phyloP scores from a whole-genome alignment of 2,888 invertebrate genomes.

The Caenorhabditis virilis region DNA sequence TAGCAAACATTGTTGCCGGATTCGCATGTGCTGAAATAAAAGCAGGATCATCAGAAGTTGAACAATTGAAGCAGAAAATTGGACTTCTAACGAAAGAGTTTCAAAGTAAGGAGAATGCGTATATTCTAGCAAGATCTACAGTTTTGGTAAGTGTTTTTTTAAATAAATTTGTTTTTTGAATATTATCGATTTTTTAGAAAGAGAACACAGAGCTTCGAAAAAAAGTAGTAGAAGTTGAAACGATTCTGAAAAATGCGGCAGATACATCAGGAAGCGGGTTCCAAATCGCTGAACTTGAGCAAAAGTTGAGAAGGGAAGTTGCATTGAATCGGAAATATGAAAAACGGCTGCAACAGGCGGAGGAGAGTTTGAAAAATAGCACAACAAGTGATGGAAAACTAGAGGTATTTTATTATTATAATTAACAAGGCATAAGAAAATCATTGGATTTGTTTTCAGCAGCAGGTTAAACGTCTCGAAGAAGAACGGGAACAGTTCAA shows the following conservation, averaged over 20 bases:
- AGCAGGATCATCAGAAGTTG: conserved; percentile 15
- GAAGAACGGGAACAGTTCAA: conserved; percentile 33
- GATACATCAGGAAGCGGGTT: conserved; percentile 20
- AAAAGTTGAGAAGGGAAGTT: conserved; percentile 26
- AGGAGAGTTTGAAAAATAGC: conserved; percentile 16
- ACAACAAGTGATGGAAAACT: conserved; percentile 8
- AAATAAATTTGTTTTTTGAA: neutral
- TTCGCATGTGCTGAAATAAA: conserved; percentile 30
- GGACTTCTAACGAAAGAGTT: conserved; percentile 21
- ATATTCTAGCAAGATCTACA: conserved; percentile 17
- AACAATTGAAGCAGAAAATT: conserved; percentile 25
- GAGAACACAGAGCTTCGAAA: conserved; percentile 34
- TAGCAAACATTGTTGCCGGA: conserved; percentile 30
- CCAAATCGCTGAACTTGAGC: conserved; percentile 37
- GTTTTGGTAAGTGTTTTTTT: conserved; percentile 18
- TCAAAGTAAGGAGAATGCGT: conserved; percentile 27
- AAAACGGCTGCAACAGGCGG: conserved; percentile 15
- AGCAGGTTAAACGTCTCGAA: conserved; percentile 14
- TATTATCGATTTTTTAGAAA: conserved; percentile 17
- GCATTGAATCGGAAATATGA: conserved; percentile 29
- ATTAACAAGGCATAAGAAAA: neutral
- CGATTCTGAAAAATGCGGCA: conserved; percentile 4
- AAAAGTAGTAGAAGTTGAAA: conserved; percentile 24
- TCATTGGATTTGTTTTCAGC: conserved; percentile 4
- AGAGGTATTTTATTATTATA: conserved; percentile 9